Evolutionary conservation across 2,797 vertebrate genomes (phyloP).

Genomic region (Paramormyrops hopkinsi): DNA sequence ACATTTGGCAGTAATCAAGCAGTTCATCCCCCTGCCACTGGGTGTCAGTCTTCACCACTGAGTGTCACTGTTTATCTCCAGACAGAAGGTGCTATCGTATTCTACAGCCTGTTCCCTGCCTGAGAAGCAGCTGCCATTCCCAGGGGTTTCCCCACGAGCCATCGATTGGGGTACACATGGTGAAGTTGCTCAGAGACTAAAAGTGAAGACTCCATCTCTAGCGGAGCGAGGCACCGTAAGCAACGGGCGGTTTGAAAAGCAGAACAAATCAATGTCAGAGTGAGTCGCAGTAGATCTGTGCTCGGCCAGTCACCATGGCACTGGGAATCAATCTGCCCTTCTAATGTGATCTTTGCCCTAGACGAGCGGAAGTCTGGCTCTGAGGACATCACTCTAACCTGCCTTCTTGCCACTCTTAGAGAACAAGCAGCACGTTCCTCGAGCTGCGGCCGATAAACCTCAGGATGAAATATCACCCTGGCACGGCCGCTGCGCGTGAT

Average conservation of each 20-base stretch:
- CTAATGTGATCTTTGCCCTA: conserved; percentile 24
- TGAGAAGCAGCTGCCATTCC: neutral
- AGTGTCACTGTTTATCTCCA: neutral
- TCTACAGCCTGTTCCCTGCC: neutral
- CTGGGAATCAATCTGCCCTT: conserved; percentile 20
- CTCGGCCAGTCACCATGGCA: neutral
- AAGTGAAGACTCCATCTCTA: neutral
- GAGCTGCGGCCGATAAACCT: neutral
- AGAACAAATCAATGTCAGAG: conserved; percentile 15
- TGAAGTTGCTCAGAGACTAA: neutral
- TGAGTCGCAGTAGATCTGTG: neutral
- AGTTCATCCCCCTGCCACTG: conserved; percentile 11
- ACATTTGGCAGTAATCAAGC: neutral
- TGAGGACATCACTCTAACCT: neutral
- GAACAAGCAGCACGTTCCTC: neutral
- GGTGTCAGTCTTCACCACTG: conserved; percentile 15
- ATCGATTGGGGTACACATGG: neutral
- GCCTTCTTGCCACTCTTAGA: neutral
- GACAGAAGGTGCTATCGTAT: neutral
- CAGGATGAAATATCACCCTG: neutral
- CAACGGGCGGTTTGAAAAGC: neutral
- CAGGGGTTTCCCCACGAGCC: neutral
- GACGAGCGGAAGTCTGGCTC: conserved; percentile 11
- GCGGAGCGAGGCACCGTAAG: neutral
- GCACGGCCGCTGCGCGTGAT: neutral